phyloP scores from a whole-genome alignment of 2,888 invertebrate genomes.

The Melanargia galathea region DNA sequence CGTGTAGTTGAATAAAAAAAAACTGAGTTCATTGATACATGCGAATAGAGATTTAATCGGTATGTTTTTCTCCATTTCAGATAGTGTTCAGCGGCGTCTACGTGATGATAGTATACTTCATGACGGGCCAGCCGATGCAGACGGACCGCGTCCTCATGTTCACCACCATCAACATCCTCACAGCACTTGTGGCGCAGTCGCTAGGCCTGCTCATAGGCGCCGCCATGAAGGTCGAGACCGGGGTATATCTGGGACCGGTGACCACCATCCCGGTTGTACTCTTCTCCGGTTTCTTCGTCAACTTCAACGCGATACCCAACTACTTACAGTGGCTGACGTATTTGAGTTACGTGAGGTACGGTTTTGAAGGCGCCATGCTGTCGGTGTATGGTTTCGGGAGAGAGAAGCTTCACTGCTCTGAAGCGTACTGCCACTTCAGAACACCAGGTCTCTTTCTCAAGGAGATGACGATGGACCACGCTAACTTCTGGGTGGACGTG shows the following conservation, averaged over 20 bases:
- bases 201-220: constrained; percentile 96
- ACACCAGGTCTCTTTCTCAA: constrained; percentile 91
- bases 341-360: constrained; percentile 92
- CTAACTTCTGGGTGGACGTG: constrained; percentile 91
- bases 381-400: constrained; percentile 95
- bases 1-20: no score
- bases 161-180: constrained; percentile 87
- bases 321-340: constrained; percentile 95
- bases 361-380: constrained; percentile 96
- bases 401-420: constrained; percentile 90
- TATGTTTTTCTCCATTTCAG: constrained; percentile 67
- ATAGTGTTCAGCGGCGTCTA: constrained; percentile 93
- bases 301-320: constrained; percentile 93
- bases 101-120: constrained; percentile 95
- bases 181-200: constrained; percentile 95
- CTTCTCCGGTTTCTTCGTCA: constrained; percentile 97
- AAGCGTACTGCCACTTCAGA: constrained; percentile 92
- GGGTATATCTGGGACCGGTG: constrained; percentile 91
- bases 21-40: no score
- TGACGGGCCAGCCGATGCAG: constrained; percentile 97
- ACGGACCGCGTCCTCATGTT: constrained; percentile 91
- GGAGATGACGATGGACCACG: constrained; percentile 91
- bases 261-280: constrained; percentile 95
- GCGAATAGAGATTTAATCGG: background rate
- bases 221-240: constrained; percentile 92